Base-by-base conservation (phyloP, 2,797 vertebrate species). In the Chanos chanos region DNA sequence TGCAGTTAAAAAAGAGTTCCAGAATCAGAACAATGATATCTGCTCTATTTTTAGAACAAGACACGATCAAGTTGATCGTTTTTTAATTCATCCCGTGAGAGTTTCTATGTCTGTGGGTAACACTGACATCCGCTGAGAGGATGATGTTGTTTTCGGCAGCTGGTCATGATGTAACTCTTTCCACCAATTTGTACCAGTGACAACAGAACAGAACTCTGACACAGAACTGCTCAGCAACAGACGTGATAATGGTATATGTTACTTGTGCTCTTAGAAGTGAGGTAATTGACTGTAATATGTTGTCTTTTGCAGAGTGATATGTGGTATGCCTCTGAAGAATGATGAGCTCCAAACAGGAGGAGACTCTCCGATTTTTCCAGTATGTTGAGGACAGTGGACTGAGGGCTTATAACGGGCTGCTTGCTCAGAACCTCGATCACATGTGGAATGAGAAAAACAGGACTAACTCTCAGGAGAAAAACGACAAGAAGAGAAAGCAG, bases 331-430 rank as follows among this genome's bases (percentile, higher is more conserved):
- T 80, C 79, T 90, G 89, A 91, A 93, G 89, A 90, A 99, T 94
- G 92, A 96, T 94, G 93, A 93, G 86, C 85, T 90, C 92, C 78
- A 92, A 93, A 84, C 90, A 95, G 50, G 94, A 96, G 75, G 93
- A 94, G 86, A 91, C 91, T 73, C 83, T 97, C 81, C 86, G 87
- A 68, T 98, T 99, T 92, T 92, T 99, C 83, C 93, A 97, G 71
- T 97, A 96, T 73, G 93, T 98, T 69, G 96, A 99, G 86, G 96
- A 99, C 72, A 94, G 93, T 80, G 94, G 96, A 71, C 92, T 99
- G 85, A 94, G 92, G 83, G 94, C 91, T 66, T 97, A 98, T 34
- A 93, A 93, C 43, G 89, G 92, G 71, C 89, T 99, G 83, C 91
- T 96, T 64, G 93, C 95, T 82, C 95, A 96, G 80, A 98, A 97